Evolutionary conservation across 2,113 vertebrate species (phyloP).

Genomic region (Apaloderma vittatum): DNA sequence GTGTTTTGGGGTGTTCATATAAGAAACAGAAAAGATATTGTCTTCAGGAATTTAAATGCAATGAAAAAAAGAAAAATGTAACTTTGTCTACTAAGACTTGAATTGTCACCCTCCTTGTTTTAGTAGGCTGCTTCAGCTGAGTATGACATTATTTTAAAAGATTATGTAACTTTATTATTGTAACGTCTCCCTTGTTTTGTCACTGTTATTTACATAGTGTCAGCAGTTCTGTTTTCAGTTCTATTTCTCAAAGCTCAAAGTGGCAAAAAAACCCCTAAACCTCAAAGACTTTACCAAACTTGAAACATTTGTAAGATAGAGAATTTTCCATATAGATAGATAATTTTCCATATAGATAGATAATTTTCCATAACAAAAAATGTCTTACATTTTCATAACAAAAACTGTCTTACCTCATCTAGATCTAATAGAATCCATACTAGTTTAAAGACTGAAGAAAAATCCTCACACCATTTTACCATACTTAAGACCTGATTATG

Average conservation of each 20-base stretch:
- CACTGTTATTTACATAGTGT: not conserved
- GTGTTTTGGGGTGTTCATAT: not conserved
- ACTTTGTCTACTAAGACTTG: not conserved
- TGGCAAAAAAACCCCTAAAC: not conserved
- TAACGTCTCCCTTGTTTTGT: not conserved
- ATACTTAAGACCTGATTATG: not conserved
- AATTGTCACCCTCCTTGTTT: not conserved
- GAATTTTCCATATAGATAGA: too few relatives aligned
- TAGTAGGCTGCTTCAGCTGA: not conserved
- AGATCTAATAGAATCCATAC: not conserved
- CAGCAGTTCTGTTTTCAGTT: not conserved
- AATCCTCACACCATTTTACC: too few relatives aligned
- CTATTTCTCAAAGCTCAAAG: not conserved
- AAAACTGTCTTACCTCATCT: not conserved
- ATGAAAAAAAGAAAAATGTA: not conserved
- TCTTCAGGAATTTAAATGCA: conserved; percentile 1
- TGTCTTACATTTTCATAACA: too few relatives aligned
- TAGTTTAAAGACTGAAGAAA: not conserved
- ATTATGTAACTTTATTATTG: not conserved
- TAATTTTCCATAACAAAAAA: too few relatives aligned
- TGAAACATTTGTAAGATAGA: accelerated
- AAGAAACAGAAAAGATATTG: not conserved
- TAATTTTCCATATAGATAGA: not conserved
- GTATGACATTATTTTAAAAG: not conserved
- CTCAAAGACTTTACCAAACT: not conserved